Percentiles rank a stretch among this genome's conserved stretches.
These are phyloP conservation scores for Cataglyphis livida DNA, from an alignment of 2,888 invertebrate genomes.

Conservation along the genomic window DNA sequence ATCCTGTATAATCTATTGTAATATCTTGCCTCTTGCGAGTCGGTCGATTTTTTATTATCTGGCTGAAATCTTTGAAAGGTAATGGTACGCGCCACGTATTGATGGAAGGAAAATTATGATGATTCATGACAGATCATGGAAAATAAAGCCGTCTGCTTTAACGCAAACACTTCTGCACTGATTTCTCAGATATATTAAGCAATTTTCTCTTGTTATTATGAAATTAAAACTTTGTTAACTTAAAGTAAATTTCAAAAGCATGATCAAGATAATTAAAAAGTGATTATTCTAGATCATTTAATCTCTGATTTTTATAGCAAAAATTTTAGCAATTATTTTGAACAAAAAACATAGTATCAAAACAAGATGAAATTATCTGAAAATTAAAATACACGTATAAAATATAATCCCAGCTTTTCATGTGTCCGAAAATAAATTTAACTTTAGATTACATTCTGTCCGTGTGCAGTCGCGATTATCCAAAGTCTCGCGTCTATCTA, in stretches of 20 bases:
- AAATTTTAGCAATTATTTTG: neutral
- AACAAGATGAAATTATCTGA: neutral
- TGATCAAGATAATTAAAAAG: neutral
- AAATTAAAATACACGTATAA: neutral
- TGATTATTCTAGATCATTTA: neutral
- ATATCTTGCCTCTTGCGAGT: constrained; percentile 59
- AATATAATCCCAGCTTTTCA: constrained; percentile 1
- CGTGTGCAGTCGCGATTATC: constrained; percentile 68
- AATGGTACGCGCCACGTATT: constrained; percentile 47
- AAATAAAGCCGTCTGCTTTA: constrained; percentile 8
- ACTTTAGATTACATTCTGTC: constrained; percentile 32
- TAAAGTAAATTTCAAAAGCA: neutral
- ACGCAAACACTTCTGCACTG: neutral
- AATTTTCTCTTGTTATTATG: neutral
- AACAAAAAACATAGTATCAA: neutral
- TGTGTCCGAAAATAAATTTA: constrained; percentile 38
- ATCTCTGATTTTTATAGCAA: neutral
- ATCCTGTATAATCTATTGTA: constrained; percentile 67
- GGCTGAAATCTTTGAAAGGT: constrained; percentile 42
- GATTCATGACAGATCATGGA: constrained; percentile 9
- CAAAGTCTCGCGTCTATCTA: constrained; percentile 69
- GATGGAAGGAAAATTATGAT: constrained; percentile 23
- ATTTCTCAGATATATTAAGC: neutral
- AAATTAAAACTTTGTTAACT: neutral
- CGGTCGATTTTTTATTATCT: constrained; percentile 72